Evolutionary conservation across 2,797 vertebrate genomes (phyloP), one percentile per base, ranked within the genome.

Genomic region (Ctenochaetus hawaiiensis): DNA sequence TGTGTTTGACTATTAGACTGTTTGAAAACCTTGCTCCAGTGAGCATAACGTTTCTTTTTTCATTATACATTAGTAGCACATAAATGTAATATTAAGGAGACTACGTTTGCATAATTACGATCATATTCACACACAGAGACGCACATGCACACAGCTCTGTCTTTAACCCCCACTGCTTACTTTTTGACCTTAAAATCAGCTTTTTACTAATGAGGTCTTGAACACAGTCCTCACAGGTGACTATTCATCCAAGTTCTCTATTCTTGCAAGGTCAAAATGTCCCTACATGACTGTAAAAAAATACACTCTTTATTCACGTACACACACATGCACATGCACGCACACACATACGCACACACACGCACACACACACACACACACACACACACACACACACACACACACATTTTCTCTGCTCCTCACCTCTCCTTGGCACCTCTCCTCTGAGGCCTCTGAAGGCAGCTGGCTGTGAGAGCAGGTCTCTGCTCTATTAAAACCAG

Each of bases 401-500:
- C 72, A 53, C 48, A 45, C 52, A 7, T 67, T 47, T 65, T 56
- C 71, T 39, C 37, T 77, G 67, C 67, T 85, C 81, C 83, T 91
- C 76, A 82, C 86, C 75, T 91, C 86, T 89, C 85, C 88, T 91
- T 89, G 88, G 88, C 84, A 76, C 81, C 66, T 83, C 71, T 87
- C 89, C 87, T 89, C 91, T 61, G 90, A 87, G 90, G 78, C 82
- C 81, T 86, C 70, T 76, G 78, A 87, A 87, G 87, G 87, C 92
- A 89, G 88, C 87, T 85, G 89, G 87, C 81, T 86, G 79, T 71
- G 84, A 79, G 82, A 80, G 82, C 81, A 69, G 72, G 74, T 87
- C 87, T 89, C 82, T 54, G 86, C 89, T 91, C 89, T 86, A 87
- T 89, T 93, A 88, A 90, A 90, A 87, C 80, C 77, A 83, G 83